phyloP scores from a whole-genome alignment of 1,140 invertebrate genomes.

The Caenorhabditis remanei region DNA sequence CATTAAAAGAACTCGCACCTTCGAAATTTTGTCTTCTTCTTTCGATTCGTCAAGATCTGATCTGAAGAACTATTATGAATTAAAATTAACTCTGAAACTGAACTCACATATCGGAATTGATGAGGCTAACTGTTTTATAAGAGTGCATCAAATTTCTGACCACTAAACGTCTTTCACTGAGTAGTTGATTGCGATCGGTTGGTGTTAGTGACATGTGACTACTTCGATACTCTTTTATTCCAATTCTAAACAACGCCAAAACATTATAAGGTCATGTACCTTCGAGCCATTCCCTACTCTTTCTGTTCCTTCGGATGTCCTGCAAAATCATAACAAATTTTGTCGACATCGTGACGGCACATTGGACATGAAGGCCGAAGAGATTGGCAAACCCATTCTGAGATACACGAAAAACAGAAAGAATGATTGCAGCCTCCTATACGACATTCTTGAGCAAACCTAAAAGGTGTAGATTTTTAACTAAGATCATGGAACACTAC shows the following conservation, averaged over 20 bases:
- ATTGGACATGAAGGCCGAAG: conserved; percentile 30
- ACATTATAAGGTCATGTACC: neutral
- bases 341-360: conserved; percentile 11
- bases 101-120: conserved; percentile 6
- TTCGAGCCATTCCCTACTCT: neutral
- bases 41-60: neutral
- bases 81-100: neutral
- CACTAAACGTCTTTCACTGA: conserved; percentile 5
- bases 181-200: conserved; percentile 2
- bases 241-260: neutral
- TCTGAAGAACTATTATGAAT: neutral
- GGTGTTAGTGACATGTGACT: neutral
- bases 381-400: conserved; percentile 40
- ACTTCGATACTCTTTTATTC: conserved; percentile 22
- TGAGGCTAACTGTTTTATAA: neutral
- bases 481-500: neutral
- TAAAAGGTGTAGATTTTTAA: neutral
- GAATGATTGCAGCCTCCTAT: conserved; percentile 11
- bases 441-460: conserved; percentile 26
- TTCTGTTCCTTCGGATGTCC: neutral
- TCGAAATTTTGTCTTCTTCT: neutral
- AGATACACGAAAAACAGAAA: conserved; percentile 21
- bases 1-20: neutral
- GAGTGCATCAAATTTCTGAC: conserved; percentile 34
- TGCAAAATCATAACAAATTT: conserved; percentile 16